Percentiles rank a stretch among this genome's conserved stretches.
Conservation (phyloP, 2,113 vertebrate genomes). For the Melanocharis versteri region DNA sequence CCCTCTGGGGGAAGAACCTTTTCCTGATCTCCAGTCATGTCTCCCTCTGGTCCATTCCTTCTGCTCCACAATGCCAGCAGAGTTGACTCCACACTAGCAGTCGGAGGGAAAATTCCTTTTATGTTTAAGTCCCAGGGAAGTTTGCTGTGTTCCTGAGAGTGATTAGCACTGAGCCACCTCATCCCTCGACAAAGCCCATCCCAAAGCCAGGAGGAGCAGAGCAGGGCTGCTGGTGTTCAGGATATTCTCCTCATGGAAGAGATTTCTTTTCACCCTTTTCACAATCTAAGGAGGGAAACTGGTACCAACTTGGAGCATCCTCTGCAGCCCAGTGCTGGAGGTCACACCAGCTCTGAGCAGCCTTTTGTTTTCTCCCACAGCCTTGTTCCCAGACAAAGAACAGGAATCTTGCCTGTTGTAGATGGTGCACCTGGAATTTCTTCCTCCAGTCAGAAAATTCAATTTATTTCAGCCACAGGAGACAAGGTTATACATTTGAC, state of each 20-base stretch:
- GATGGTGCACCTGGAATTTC: neutral
- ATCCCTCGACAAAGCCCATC: fast-evolving
- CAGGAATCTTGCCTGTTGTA: neutral
- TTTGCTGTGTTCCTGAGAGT: neutral
- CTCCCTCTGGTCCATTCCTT: fast-evolving
- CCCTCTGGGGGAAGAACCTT: neutral
- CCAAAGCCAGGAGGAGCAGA: neutral
- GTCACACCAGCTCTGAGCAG: neutral
- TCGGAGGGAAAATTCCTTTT: neutral
- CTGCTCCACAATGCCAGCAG: fast-evolving
- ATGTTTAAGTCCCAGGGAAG: neutral
- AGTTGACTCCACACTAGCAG: fast-evolving
- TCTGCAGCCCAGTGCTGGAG: neutral
- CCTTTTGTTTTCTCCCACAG: neutral
- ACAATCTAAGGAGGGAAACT: fast-evolving
- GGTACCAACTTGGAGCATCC: fast-evolving
- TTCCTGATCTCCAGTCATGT: fast-evolving
- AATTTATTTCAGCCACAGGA: neutral
- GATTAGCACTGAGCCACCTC: neutral
- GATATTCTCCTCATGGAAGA: neutral
- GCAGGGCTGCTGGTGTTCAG: neutral
- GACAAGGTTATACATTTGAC: neutral
- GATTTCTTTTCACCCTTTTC: neutral
- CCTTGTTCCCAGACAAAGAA: neutral
- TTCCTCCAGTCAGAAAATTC: neutral